Conservation (phyloP, 1,140 invertebrate genomes). For the Meloidogyne hapla region DNA sequence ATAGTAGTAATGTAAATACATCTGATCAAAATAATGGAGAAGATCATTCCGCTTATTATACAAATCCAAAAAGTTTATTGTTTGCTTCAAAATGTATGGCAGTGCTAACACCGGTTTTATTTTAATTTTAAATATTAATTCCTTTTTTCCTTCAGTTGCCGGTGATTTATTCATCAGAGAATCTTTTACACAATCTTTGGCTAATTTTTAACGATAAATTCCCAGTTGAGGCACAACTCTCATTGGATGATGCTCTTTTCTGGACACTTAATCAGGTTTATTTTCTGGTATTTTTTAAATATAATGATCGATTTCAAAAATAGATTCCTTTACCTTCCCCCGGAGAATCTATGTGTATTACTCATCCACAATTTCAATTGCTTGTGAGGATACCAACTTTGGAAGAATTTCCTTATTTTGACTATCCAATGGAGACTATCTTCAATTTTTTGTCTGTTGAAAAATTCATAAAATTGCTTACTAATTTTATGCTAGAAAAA, state of each 20-base stretch:
- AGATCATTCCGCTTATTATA: constrained; percentile 46
- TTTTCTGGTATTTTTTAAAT: background rate
- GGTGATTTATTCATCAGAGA: constrained; percentile 77
- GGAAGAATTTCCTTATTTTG: constrained; percentile 84
- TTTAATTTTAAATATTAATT: constrained; percentile 9
- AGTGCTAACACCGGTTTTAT: constrained; percentile 28
- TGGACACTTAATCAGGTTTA: constrained; percentile 82
- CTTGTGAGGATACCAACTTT: constrained; percentile 63
- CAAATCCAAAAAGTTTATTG: constrained; percentile 26
- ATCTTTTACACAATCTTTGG: constrained; percentile 72
- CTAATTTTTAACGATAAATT: constrained; percentile 45
- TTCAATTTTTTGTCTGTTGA: constrained; percentile 75
- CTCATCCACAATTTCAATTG: constrained; percentile 37
- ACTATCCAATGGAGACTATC: constrained; percentile 84
- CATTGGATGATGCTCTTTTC: constrained; percentile 86
- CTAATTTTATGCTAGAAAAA: constrained; percentile 90
- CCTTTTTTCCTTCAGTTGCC: constrained; percentile 69
- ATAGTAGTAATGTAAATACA: constrained; percentile 5
- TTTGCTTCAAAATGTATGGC: constrained; percentile 34
- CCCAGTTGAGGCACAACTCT: constrained; percentile 64
- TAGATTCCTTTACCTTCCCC: constrained; percentile 78
- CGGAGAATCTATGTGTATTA: constrained; percentile 67
- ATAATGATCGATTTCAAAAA: constrained; percentile 14
- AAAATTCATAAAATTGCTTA: constrained; percentile 86
- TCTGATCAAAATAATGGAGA: background rate